Evolutionary conservation across 2,888 invertebrate species (phyloP).

Genomic region (Antitype chi): DNA sequence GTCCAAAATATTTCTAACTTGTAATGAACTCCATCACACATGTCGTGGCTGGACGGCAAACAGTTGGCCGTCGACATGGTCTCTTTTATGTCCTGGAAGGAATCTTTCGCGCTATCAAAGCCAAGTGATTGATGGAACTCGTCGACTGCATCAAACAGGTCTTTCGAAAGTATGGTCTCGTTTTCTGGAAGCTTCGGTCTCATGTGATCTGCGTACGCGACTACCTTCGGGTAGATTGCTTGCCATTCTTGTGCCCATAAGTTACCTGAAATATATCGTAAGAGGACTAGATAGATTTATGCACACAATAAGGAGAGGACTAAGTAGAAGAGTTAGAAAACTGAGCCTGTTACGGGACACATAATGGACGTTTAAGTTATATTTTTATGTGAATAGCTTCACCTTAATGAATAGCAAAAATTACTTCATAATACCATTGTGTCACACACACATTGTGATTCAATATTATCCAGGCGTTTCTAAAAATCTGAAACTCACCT

Average conservation of each 20-base stretch:
- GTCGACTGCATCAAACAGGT: constrained; percentile 91
- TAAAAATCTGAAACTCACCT: constrained; percentile 82
- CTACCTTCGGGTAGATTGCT: constrained; percentile 86
- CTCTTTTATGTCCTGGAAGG: constrained; percentile 91
- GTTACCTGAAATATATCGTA: constrained; percentile 85
- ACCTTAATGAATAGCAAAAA: not conserved
- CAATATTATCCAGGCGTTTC: constrained; percentile 21
- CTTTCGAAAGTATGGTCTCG: constrained; percentile 81
- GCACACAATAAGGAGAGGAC: not conserved
- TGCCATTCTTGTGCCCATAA: constrained; percentile 93
- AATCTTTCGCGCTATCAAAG: constrained; percentile 90
- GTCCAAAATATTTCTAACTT: constrained; percentile 82
- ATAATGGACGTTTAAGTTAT: not conserved
- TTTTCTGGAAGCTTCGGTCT: constrained; percentile 87
- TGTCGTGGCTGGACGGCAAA: constrained; percentile 93
- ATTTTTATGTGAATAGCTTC: not conserved
- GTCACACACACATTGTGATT: constrained; percentile 20
- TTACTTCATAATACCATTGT: not conserved
- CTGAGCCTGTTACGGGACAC: too few relatives aligned
- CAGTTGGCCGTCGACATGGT: constrained; percentile 91
- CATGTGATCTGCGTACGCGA: constrained; percentile 87
- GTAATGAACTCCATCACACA: constrained; percentile 92
- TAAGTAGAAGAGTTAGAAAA: not conserved
- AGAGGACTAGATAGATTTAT: not conserved
- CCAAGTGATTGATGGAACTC: constrained; percentile 91